Evolutionary conservation across 1,140 invertebrate genomes (phyloP).

Genomic region (Bombus terrestris): DNA sequence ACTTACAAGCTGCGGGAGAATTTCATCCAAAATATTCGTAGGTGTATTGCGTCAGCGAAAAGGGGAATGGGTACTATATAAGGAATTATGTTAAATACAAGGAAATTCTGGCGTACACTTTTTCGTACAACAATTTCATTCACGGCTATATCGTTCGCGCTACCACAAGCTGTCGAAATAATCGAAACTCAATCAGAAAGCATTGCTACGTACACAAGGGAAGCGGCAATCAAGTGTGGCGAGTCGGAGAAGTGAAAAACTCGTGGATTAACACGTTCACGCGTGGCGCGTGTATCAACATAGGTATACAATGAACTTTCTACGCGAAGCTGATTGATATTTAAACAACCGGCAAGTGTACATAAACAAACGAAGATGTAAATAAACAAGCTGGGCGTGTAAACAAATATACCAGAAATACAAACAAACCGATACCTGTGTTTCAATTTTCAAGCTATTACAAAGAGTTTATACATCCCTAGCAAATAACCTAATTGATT

Average conservation of each 20-base stretch:
- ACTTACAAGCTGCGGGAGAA: slow-evolving; percentile 23
- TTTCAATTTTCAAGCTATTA: neutral
- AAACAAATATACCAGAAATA: neutral
- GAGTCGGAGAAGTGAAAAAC: neutral
- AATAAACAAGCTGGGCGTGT: neutral
- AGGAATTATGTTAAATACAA: neutral
- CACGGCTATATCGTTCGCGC: neutral
- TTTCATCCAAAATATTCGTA: slow-evolving; percentile 36
- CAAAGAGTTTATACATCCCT: neutral
- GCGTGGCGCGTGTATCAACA: neutral
- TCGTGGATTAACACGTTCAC: slow-evolving; percentile 1
- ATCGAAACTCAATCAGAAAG: slow-evolving; percentile 64
- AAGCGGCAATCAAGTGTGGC: neutral
- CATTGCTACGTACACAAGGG: slow-evolving; percentile 34
- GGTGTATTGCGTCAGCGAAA: slow-evolving; percentile 18
- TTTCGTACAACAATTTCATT: slow-evolving; percentile 56
- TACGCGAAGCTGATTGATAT: slow-evolving; percentile 3
- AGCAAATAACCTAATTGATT: neutral
- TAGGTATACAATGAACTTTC: neutral
- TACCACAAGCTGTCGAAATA: slow-evolving; percentile 49
- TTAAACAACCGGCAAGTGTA: neutral
- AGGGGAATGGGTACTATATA: neutral
- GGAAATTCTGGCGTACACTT: slow-evolving; percentile 32
- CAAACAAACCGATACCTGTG: neutral
- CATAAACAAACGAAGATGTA: neutral